phyloP scores from a whole-genome alignment of 2,888 invertebrate genomes.

The Stenodera caucasica region DNA sequence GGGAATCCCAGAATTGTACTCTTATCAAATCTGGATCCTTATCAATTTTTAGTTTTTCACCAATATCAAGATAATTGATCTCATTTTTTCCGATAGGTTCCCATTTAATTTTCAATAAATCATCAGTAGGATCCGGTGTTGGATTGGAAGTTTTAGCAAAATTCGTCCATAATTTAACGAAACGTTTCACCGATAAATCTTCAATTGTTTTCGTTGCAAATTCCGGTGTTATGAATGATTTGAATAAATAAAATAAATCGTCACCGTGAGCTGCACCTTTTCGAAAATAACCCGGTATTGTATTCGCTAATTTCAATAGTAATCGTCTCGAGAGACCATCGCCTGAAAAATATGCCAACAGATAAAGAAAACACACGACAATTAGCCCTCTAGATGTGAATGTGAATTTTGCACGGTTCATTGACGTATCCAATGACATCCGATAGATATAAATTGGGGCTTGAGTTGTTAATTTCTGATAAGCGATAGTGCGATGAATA shows the following conservation, averaged over 20 bases:
- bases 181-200: constrained; percentile 27
- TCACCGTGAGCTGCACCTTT: constrained; percentile 36
- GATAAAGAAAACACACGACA: too few species aligned
- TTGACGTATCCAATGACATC: constrained; percentile 35
- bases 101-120: constrained; percentile 36
- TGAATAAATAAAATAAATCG: constrained; percentile 38
- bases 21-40: constrained; percentile 40
- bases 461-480: constrained; percentile 31
- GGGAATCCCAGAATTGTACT: constrained; percentile 43
- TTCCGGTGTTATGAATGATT: constrained; percentile 25
- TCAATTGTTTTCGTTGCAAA: constrained; percentile 31
- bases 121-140: constrained; percentile 22
- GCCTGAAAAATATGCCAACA: too few species aligned
- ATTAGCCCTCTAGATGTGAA: too few species aligned
- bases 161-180: constrained; percentile 38
- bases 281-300: too few species aligned
- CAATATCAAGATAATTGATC: constrained; percentile 44
- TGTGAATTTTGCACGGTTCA: too few species aligned
- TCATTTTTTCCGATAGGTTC: constrained; percentile 35
- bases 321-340: too few species aligned
- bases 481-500: constrained; percentile 36
- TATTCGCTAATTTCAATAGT: too few species aligned
- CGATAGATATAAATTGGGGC: constrained; percentile 44
- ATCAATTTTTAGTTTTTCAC: constrained; percentile 35
- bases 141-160: constrained; percentile 36